Percentiles rank a stretch among this genome's conserved stretches.
These are phyloP conservation scores for Gadopsis marmoratus DNA, from an alignment of 2,797 vertebrate genomes.

Conservation along the genomic window DNA sequence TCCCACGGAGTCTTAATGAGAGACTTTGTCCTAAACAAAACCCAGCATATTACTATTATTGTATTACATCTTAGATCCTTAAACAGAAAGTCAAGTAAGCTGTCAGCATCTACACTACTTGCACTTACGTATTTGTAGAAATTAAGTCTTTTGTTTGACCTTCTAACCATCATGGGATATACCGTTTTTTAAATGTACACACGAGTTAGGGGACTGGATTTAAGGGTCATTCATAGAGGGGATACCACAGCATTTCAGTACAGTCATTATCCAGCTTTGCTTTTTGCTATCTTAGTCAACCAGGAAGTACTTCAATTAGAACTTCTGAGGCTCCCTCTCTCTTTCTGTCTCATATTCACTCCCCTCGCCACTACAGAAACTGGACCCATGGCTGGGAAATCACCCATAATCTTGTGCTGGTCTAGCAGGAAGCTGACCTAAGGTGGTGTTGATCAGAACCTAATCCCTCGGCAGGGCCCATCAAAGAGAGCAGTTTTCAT, in stretches of 20 bases:
- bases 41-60: neutral
- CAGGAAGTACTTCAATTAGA: conserved; percentile 62
- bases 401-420: conserved; percentile 78
- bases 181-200: conserved; percentile 31
- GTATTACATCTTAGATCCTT: neutral
- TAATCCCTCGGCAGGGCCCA: conserved; percentile 82
- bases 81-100: neutral
- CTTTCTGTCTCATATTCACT: conserved; percentile 44
- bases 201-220: conserved; percentile 8
- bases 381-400: conserved; percentile 69
- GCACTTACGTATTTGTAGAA: conserved; percentile 8
- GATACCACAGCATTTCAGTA: conserved; percentile 31
- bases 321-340: conserved; percentile 43
- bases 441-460: conserved; percentile 85
- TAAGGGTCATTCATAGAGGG: conserved; percentile 7
- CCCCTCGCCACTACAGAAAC: conserved; percentile 56
- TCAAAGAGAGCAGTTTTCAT: conserved; percentile 85
- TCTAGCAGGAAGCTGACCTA: conserved; percentile 78
- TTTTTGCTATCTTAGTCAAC: conserved; percentile 59
- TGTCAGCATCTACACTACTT: neutral
- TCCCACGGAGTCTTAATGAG: neutral
- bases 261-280: conserved; percentile 49
- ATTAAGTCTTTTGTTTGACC: conserved; percentile 17
- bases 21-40: conserved; percentile 2
- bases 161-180: neutral